Evolutionary conservation across 1,140 invertebrate species (phyloP).

Genomic region (Magallana gigas): DNA sequence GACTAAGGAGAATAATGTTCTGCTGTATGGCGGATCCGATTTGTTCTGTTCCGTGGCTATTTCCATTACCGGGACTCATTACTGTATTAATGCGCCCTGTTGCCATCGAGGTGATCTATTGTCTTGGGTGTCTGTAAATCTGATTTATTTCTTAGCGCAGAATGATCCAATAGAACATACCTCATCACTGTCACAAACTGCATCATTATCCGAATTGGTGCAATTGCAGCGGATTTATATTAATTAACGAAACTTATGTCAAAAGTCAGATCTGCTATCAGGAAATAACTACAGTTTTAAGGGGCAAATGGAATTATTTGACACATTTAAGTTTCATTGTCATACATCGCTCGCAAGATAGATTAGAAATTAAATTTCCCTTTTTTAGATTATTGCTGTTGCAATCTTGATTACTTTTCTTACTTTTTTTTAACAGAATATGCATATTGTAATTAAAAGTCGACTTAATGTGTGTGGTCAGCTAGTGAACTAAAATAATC

Average conservation of each 20-base stretch:
- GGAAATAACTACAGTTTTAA: neutral
- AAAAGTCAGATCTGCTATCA: neutral
- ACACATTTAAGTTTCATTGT: neutral
- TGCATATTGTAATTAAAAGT: too few relatives aligned
- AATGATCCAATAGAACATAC: conserved; percentile 7
- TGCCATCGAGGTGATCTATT: neutral
- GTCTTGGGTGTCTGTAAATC: neutral
- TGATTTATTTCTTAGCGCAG: conserved; percentile 11
- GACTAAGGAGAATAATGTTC: conserved; percentile 16
- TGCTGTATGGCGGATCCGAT: neutral
- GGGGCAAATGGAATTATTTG: neutral
- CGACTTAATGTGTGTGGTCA: too few relatives aligned
- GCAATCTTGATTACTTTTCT: neutral
- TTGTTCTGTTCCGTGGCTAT: conserved; percentile 8
- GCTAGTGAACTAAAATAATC: too few relatives aligned
- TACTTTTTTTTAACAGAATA: too few relatives aligned
- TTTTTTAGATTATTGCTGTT: neutral
- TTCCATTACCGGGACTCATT: neutral
- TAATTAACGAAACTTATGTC: conserved; percentile 25
- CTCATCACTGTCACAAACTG: neutral
- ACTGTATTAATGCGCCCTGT: conserved; percentile 27
- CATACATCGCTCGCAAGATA: neutral
- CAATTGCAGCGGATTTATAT: neutral
- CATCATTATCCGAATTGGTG: neutral
- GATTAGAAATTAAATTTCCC: neutral